Base-by-base conservation (phyloP, 2,888 invertebrate genomes). In the Drosophila phalerata region DNA sequence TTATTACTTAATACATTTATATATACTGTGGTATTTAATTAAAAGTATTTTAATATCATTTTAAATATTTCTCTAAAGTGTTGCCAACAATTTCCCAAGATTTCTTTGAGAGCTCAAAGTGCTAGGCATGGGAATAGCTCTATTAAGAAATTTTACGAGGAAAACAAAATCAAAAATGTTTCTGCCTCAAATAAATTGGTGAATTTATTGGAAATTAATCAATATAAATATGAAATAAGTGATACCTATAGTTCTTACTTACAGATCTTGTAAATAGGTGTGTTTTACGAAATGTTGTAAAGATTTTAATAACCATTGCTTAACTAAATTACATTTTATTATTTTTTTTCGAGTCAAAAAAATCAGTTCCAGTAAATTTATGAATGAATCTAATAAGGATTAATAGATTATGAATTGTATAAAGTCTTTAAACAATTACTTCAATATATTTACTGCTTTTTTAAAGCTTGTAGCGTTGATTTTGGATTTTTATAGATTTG, bases 61-160 rank as follows among this genome's bases (percentile, higher is more conserved):
- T 60, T 3, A 70, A 61, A 69, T 57, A 75, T 74, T 48, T 40
- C 34, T 28, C 1, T 32, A 56, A 37, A 43, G 3, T 40, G 25
- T 19, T 75, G 76, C 70, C 70, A 75, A 76, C 43, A 48, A 66
- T 70, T 37, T 62, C 13, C 15, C 8, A 28, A 32, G 38, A 42
- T 55, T 51, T 51, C 11, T 22, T 37, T 13, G 5, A 22, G 30
- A 25, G 17, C 8, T 25, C 19, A 70, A 70, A 56, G 47, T 47
- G 15, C 30, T 28, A 5, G 11, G 9, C 47, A 43, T 1, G 19
- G 6, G 38, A 19, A 49, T 13, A 34, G 8, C 28, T 30, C 6
- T 40, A 17, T 42, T 53, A 13, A 30, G 40, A n/a, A 30, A 22
- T 49, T 15, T 48, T 10, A 9, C 11, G 11, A 4, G 11, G 4